Conservation (phyloP, 2,888 invertebrate genomes). For the Macrophya annulata region DNA sequence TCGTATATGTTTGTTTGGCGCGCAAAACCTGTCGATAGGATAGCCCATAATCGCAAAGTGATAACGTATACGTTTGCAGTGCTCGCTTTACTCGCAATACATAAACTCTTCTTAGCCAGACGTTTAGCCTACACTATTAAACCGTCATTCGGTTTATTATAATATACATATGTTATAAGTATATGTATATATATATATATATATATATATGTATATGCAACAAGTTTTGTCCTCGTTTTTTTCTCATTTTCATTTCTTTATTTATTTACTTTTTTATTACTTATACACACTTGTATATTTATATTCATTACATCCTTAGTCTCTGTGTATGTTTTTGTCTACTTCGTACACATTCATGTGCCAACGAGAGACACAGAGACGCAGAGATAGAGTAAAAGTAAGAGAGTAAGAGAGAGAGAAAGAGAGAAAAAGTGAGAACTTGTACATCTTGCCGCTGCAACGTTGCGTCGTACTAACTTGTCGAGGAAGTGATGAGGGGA, state of each 20-base stretch:
- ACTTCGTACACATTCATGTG: background rate
- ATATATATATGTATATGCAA: background rate
- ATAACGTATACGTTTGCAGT: constrained; percentile 4
- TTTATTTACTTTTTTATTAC: background rate
- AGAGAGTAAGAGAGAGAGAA: background rate
- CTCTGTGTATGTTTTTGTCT: background rate
- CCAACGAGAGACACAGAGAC: too few species aligned
- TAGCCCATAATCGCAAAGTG: constrained; percentile 28
- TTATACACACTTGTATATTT: background rate
- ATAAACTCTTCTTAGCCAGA: background rate
- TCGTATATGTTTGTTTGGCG: constrained; percentile 59
- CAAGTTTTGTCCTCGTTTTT: constrained; percentile 1
- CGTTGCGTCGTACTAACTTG: background rate
- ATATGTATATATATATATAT: background rate
- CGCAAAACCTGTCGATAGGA: constrained; percentile 57
- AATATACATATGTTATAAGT: too few species aligned
- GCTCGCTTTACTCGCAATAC: background rate
- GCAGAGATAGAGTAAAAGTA: background rate
- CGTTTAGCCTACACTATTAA: too few species aligned
- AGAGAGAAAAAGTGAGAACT: background rate
- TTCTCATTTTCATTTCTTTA: too few species aligned
- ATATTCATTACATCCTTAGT: background rate
- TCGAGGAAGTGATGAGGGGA: too few species aligned
- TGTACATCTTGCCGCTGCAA: background rate
- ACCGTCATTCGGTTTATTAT: too few species aligned